These are phyloP conservation scores for Oostethus manadensis DNA, from an alignment of 2,113 vertebrate genomes.

Conservation along the genomic window DNA sequence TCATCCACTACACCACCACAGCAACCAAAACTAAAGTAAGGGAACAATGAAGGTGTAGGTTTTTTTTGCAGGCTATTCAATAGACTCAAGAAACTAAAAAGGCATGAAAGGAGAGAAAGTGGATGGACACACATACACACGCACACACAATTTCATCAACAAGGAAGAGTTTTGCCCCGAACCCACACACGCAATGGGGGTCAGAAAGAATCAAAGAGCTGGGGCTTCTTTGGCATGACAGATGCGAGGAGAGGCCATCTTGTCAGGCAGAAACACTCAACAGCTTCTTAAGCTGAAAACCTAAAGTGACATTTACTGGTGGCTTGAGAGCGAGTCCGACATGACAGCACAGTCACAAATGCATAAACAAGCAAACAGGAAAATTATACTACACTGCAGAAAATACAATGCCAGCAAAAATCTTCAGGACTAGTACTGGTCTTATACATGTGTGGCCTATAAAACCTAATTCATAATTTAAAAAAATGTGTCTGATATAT, in stretches of 20 bases:
- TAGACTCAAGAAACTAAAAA: neutral
- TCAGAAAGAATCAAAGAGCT: slow-evolving; percentile 31
- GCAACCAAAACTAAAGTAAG: too few species aligned
- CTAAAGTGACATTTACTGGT: slow-evolving; percentile 45
- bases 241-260: slow-evolving; percentile 50
- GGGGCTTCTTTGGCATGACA: slow-evolving; percentile 50
- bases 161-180: neutral
- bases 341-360: neutral
- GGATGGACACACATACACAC: neutral
- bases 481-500: too few species aligned
- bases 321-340: slow-evolving; percentile 22
- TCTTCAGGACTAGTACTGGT: neutral
- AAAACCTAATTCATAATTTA: neutral
- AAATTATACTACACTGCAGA: slow-evolving; percentile 1
- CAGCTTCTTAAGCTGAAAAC: slow-evolving; percentile 36
- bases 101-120: neutral
- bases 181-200: slow-evolving; percentile 23
- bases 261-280: slow-evolving; percentile 54
- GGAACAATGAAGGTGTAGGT: too few species aligned
- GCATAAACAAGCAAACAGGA: neutral
- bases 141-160: neutral
- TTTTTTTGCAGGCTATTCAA: too few species aligned
- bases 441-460: neutral
- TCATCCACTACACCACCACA: too few species aligned
- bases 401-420: neutral